Conservation (phyloP, 1,140 invertebrate genomes). For the Temnothorax longispinosus region DNA sequence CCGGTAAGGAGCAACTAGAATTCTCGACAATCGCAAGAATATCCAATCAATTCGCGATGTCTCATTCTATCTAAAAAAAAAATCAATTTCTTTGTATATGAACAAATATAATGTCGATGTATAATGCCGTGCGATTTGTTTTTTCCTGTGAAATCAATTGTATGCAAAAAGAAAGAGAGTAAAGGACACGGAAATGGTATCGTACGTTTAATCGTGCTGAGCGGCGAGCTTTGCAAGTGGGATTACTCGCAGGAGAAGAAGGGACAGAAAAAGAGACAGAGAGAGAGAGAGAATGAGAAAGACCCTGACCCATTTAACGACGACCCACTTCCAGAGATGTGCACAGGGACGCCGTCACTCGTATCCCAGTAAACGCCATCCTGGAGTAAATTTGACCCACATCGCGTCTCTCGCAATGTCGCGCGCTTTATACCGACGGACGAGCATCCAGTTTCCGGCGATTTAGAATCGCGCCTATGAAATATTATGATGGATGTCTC, state of each 20-base stretch:
- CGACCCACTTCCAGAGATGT: constrained; percentile 71
- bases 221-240: constrained; percentile 5
- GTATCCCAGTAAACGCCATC: constrained; percentile 59
- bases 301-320: constrained; percentile 81
- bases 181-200: neutral
- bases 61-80: neutral
- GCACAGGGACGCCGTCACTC: constrained; percentile 49
- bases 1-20: neutral
- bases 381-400: constrained; percentile 80
- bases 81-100: neutral
- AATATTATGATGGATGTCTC: neutral
- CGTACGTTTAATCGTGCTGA: constrained; percentile 11
- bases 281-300: neutral
- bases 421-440: constrained; percentile 63
- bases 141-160: neutral
- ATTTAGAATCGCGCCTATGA: constrained; percentile 1
- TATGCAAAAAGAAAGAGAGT: neutral
- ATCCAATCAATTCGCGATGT: neutral
- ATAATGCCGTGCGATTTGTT: neutral
- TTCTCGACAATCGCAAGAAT: neutral
- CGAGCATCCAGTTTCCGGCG: neutral
- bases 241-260: constrained; percentile 2
- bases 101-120: neutral
- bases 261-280: neutral
- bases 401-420: constrained; percentile 75